Conservation (phyloP, 2,888 invertebrate species). For the Ischnus inquisitorius region DNA sequence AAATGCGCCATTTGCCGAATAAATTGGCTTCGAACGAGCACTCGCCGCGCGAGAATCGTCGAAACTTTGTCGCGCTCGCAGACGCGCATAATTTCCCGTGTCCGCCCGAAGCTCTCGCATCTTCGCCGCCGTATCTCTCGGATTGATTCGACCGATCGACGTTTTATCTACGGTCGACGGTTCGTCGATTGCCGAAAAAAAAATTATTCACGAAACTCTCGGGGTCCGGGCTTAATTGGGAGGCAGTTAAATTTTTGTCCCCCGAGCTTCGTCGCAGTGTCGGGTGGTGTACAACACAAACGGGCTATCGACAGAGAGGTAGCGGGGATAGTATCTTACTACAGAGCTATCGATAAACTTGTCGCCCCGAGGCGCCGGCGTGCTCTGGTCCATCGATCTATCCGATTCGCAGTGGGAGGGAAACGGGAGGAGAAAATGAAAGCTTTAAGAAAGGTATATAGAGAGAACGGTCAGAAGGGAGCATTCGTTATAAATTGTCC, state of each 20-base stretch:
- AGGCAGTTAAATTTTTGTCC: not conserved
- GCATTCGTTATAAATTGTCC: conserved; percentile 51
- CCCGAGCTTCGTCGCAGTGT: not conserved
- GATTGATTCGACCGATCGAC: not conserved
- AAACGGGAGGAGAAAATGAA: conserved; percentile 13
- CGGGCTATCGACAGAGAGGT: conserved; percentile 12
- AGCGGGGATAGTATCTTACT: conserved; percentile 22
- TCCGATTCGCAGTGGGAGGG: conserved; percentile 36
- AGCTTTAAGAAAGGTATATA: not conserved
- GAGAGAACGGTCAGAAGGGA: not conserved
- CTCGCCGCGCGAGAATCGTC: conserved; percentile 28
- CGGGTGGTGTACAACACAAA: not conserved
- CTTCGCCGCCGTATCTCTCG: not conserved
- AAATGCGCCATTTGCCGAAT: conserved; percentile 21
- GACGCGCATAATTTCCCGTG: not conserved
- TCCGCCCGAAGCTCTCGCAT: not conserved
- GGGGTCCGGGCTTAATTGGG: conserved; percentile 13
- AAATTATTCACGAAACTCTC: conserved; percentile 2
- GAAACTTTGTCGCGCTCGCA: not conserved
- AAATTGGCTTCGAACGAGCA: not conserved
- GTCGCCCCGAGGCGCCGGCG: conserved; percentile 60
- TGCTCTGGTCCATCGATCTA: conserved; percentile 50
- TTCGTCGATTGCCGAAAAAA: not conserved
- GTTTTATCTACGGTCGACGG: not conserved
- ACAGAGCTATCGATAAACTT: conserved; percentile 53